phyloP scores from a whole-genome alignment of 1,140 invertebrate species.

The Bilobella aurantiaca region DNA sequence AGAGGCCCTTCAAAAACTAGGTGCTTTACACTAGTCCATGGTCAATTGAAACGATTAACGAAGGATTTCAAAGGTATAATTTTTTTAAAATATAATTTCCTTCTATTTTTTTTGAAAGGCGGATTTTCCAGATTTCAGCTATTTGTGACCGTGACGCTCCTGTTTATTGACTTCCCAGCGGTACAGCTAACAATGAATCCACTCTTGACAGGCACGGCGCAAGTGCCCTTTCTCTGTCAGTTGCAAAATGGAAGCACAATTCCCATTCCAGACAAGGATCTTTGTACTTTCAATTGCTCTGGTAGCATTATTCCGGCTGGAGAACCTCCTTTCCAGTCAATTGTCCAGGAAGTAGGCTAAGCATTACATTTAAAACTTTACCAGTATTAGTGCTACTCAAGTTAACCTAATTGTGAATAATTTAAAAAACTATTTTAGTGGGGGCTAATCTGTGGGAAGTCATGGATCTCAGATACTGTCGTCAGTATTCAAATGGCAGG shows the following conservation, averaged over 20 bases:
- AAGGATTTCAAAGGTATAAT: not conserved
- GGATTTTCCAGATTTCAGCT: slow-evolving; percentile 21
- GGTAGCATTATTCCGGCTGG: not conserved
- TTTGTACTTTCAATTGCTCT: not conserved
- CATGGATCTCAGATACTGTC: slow-evolving; percentile 24
- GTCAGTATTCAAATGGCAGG: slow-evolving; percentile 31
- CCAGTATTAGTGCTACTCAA: not conserved
- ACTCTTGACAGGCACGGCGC: slow-evolving; percentile 9
- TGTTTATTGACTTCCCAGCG: slow-evolving; percentile 11
- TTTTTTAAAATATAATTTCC: not conserved
- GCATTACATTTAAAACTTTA: no score
- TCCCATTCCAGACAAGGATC: not conserved
- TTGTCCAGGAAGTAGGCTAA: slow-evolving; percentile 16
- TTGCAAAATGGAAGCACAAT: not conserved
- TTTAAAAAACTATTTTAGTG: slow-evolving; percentile 24
- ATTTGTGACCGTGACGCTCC: not conserved
- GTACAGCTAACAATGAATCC: slow-evolving; percentile 16
- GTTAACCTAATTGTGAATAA: no score
- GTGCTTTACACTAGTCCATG: not conserved
- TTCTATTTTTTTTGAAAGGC: slow-evolving; percentile 13
- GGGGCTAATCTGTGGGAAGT: slow-evolving; percentile 20
- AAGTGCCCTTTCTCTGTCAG: not conserved
- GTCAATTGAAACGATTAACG: no score
- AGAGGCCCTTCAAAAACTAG: slow-evolving; percentile 4
- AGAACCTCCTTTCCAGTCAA: not conserved